Conservation (phyloP, 53 echinoderm and acorn worm species). For the Apostichopus leukothele region DNA sequence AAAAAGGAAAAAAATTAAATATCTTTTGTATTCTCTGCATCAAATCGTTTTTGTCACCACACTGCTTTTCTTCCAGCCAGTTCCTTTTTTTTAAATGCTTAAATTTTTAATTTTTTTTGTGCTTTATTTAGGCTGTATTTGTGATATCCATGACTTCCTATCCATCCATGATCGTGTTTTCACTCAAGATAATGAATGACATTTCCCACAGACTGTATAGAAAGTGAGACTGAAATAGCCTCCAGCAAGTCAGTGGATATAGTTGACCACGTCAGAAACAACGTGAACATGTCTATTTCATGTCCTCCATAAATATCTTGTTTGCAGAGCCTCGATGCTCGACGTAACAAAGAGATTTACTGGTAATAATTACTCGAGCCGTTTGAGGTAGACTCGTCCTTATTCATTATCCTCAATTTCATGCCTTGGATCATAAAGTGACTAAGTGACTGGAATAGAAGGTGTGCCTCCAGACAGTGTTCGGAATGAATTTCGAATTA, state of each 20-base stretch:
- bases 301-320: not conserved
- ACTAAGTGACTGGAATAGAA: not conserved
- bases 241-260: not conserved
- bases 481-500: not conserved
- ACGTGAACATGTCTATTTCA: no score
- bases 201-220: not conserved
- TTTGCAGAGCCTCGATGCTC: not conserved
- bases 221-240: not conserved
- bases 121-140: no score
- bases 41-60: no score
- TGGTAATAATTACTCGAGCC: not conserved
- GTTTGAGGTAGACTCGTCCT: not conserved
- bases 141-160: not conserved
- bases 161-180: not conserved
- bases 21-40: no score
- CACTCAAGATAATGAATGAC: not conserved
- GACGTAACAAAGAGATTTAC: not conserved
- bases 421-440: not conserved
- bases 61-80: no score
- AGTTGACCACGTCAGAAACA: not conserved
- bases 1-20: no score
- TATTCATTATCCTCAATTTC: not conserved
- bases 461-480: not conserved
- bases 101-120: no score
- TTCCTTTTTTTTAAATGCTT: no score